Conservation (phyloP, 2,113 vertebrate genomes). For the Craseonycteris thonglongyai region DNA sequence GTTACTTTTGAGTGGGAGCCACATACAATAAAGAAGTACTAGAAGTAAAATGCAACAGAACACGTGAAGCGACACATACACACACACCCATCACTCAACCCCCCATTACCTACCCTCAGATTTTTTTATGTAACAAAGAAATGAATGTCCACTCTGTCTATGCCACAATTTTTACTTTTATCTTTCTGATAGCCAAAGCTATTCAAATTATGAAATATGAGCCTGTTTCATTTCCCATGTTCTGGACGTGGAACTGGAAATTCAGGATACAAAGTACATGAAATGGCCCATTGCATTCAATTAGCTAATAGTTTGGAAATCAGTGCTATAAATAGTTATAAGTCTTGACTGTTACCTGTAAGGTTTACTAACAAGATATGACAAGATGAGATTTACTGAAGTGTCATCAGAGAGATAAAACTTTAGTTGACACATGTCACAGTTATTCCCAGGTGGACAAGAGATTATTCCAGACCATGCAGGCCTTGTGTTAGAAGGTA, state of each 20-base stretch:
- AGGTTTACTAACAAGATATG: too few relatives aligned
- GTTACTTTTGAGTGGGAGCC: not conserved
- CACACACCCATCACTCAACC: not conserved
- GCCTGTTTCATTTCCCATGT: not conserved
- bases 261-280: not conserved
- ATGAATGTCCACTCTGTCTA: not conserved
- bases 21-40: not conserved
- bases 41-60: not conserved
- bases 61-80: not conserved
- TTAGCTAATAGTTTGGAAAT: not conserved
- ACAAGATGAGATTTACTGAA: not conserved
- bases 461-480: not conserved
- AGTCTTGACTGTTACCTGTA: not conserved
- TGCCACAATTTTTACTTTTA: not conserved
- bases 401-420: not conserved
- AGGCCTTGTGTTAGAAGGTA: not conserved
- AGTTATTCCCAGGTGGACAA: not conserved
- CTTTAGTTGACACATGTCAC: not conserved
- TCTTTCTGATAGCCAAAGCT: rapidly evolving
- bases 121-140: not conserved
- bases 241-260: not conserved
- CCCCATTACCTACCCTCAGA: not conserved
- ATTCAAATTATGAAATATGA: not conserved
- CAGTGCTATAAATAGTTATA: not conserved
- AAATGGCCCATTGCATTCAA: not conserved